Conservation (phyloP, 2,888 invertebrate genomes). For the Tachina fera region DNA sequence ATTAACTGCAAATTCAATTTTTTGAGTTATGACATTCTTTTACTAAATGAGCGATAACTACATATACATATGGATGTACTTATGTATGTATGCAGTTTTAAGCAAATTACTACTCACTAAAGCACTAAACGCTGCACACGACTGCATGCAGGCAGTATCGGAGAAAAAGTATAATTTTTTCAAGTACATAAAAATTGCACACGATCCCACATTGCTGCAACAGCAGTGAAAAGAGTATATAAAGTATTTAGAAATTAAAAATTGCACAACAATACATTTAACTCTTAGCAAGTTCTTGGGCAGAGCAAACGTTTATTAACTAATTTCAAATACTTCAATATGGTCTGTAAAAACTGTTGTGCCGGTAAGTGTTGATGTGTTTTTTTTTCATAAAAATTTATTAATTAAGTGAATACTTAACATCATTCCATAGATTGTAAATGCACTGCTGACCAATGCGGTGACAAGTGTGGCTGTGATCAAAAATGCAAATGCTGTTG, state of each 20-base stretch:
- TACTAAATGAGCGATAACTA: no score
- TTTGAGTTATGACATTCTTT: no score
- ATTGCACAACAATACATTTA: conserved; percentile 1
- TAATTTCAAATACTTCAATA: conserved; percentile 60
- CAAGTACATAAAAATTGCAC: conserved; percentile 53
- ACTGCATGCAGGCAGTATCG: not conserved
- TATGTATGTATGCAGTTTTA: not conserved
- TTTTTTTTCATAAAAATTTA: not conserved
- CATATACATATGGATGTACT: no score
- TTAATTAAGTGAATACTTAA: not conserved
- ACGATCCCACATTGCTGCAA: conserved; percentile 29
- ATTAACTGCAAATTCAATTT: no score
- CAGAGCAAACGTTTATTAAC: not conserved
- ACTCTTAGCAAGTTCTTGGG: conserved; percentile 23
- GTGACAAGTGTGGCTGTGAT: conserved; percentile 76
- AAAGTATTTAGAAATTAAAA: conserved; percentile 12
- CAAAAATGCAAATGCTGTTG: conserved; percentile 77
- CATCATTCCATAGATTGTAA: conserved; percentile 75
- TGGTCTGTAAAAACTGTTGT: conserved; percentile 78
- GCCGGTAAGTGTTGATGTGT: conserved; percentile 74
- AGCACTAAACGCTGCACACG: conserved; percentile 61
- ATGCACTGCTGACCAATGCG: conserved; percentile 77
- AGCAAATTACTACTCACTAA: conserved; percentile 18
- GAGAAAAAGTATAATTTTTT: not conserved
- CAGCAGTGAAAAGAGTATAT: conserved; percentile 32